Conservation (phyloP, 2,888 invertebrate species). For the Hofmannophila pseudospretella region DNA sequence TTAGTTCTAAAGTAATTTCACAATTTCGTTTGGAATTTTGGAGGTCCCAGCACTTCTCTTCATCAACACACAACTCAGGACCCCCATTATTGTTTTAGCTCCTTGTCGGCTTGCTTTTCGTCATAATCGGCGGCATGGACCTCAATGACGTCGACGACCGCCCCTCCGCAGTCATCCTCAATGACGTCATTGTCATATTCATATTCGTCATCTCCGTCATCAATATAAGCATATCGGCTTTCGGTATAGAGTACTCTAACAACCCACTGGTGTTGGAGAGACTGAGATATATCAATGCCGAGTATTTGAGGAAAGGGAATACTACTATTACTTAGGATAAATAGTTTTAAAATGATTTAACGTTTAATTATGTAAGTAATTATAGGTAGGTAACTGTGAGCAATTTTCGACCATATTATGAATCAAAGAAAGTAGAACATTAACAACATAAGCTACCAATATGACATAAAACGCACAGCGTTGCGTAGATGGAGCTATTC, state of each 20-base stretch:
- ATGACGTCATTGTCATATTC: constrained; percentile 88
- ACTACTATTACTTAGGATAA: constrained; percentile 22
- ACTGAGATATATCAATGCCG: constrained; percentile 52
- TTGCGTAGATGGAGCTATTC: no score
- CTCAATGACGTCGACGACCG: constrained; percentile 87
- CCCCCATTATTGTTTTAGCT: constrained; percentile 79
- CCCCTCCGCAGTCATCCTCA: constrained; percentile 85
- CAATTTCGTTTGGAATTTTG: no score
- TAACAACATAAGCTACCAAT: no score
- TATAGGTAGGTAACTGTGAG: no score
- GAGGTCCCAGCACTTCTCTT: no score
- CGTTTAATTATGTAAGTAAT: no score
- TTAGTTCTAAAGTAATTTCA: no score
- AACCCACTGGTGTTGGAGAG: constrained; percentile 77
- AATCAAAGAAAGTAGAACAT: no score
- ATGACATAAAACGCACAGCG: no score
- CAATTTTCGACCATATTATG: no score
- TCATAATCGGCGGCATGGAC: constrained; percentile 89
- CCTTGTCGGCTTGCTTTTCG: constrained; percentile 88
- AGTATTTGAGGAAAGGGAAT: constrained; percentile 54
- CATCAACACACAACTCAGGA: not conserved
- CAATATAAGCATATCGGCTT: constrained; percentile 90
- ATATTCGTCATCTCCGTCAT: constrained; percentile 89
- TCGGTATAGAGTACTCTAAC: constrained; percentile 88
- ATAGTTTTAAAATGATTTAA: no score